Conservation (phyloP, 2,113 vertebrate species). For the Chionodraco myersi region DNA sequence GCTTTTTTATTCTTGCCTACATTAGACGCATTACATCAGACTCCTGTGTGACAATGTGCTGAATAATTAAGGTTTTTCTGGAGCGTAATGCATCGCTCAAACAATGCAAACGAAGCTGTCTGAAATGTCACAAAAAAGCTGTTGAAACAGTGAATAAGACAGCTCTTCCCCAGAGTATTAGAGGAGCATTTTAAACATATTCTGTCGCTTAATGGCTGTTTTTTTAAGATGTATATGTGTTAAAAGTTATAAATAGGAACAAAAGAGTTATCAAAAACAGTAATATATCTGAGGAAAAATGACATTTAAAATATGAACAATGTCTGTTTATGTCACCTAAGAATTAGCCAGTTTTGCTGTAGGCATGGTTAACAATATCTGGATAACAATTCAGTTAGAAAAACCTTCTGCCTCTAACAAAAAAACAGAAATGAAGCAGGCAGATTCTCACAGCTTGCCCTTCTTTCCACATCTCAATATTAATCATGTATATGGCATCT, state of each 20-base stretch:
- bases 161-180: not conserved
- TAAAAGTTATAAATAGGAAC: not conserved
- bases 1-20: conserved; percentile 23
- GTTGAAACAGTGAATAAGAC: not conserved
- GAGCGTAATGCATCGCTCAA: conserved; percentile 24
- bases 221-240: too few species aligned
- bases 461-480: conserved; percentile 40
- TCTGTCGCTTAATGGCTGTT: not conserved
- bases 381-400: not conserved
- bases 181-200: not conserved
- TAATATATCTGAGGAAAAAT: not conserved
- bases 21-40: conserved; percentile 43
- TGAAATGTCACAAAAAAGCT: conserved; percentile 20
- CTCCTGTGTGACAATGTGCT: conserved; percentile 31
- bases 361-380: conserved; percentile 1
- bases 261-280: not conserved
- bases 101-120: not conserved
- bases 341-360: not conserved
- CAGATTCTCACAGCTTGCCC: conserved; percentile 34
- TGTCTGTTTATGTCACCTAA: not conserved
- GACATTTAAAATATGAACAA: not conserved
- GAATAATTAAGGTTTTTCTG: conserved; percentile 55
- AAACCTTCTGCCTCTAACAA: not conserved
- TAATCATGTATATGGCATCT: conserved; percentile 61
- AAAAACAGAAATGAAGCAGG: conserved; percentile 5